These are phyloP conservation scores for Melipona beecheii DNA, from an alignment of 2,888 invertebrate genomes.

Conservation along the genomic window DNA sequence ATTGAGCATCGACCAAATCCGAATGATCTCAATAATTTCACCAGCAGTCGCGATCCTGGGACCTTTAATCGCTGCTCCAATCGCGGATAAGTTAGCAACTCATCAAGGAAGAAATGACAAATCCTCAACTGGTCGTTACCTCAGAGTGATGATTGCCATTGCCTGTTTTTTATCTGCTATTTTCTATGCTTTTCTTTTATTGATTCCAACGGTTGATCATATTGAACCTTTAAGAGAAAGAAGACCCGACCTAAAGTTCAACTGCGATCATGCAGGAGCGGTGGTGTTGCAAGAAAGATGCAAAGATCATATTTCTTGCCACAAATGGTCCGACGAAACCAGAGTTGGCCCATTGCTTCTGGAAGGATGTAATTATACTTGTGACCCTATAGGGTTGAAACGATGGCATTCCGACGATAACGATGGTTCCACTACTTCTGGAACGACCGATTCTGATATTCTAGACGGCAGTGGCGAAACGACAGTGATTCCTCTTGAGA, in stretches of 20 bases:
- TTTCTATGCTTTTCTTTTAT: slow-evolving; percentile 88
- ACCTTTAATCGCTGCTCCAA: slow-evolving; percentile 90
- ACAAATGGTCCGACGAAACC: slow-evolving; percentile 87
- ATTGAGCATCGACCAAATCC: slow-evolving; percentile 89
- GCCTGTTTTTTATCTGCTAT: slow-evolving; percentile 89
- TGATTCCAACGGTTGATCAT: slow-evolving; percentile 88
- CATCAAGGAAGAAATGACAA: slow-evolving; percentile 84
- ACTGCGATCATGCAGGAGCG: slow-evolving; percentile 89
- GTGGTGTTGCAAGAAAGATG: slow-evolving; percentile 91
- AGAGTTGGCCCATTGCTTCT: slow-evolving; percentile 88
- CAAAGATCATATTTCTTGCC: slow-evolving; percentile 88
- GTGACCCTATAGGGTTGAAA: slow-evolving; percentile 79
- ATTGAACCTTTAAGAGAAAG: slow-evolving; percentile 85
- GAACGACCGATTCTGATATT: slow-evolving; percentile 38
- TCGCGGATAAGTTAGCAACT: slow-evolving; percentile 90
- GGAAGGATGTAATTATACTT: slow-evolving; percentile 90
- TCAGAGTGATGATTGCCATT: slow-evolving; percentile 89
- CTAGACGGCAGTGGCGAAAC: slow-evolving; percentile 79
- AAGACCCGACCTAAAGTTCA: slow-evolving; percentile 89
- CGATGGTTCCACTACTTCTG: slow-evolving; percentile 28
- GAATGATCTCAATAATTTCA: slow-evolving; percentile 91
- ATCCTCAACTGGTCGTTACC: slow-evolving; percentile 86
- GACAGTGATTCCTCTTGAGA: slow-evolving; percentile 75
- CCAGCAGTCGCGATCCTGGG: slow-evolving; percentile 92
- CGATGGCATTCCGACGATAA: slow-evolving; percentile 53